phyloP scores from a whole-genome alignment of 1,140 invertebrate species.

The Bathynomus jamesi region DNA sequence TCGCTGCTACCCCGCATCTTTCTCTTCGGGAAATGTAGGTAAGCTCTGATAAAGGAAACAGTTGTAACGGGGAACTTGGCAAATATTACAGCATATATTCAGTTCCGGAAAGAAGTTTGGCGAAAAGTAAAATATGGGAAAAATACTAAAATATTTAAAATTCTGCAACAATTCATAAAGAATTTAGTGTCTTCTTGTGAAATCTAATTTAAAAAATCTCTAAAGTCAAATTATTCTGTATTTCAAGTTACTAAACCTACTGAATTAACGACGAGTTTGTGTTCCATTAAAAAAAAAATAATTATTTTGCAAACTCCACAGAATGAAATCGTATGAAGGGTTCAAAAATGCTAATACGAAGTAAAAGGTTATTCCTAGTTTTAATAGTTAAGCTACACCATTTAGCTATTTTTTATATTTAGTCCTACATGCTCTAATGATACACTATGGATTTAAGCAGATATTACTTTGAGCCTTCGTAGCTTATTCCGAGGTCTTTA shows the following conservation, averaged over 20 bases:
- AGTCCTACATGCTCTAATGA: too few species aligned
- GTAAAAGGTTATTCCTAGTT: too few species aligned
- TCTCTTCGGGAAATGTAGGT: constrained; percentile 25
- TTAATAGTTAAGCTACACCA: background rate
- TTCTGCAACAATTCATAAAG: too few species aligned
- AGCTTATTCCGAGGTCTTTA: constrained; percentile 38
- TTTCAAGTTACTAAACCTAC: background rate
- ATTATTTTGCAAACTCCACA: too few species aligned
- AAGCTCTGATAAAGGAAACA: constrained; percentile 17
- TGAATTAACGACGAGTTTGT: too few species aligned
- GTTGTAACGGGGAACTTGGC: background rate
- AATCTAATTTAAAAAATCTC: background rate
- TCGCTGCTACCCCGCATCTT: background rate
- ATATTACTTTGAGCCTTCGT: background rate
- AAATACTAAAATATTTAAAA: background rate
- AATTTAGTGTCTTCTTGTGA: too few species aligned
- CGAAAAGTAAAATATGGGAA: background rate
- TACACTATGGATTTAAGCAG: too few species aligned
- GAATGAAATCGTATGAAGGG: too few species aligned
- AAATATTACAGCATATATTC: background rate
- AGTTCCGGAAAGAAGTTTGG: background rate
- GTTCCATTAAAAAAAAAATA: too few species aligned
- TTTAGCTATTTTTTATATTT: too few species aligned
- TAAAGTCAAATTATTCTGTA: background rate
- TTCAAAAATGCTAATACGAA: too few species aligned